Evolutionary conservation across 92 coral and sea anemone species (phyloP), one percentile per base, ranked within the genome.

Genomic region (Muricea muricata): DNA sequence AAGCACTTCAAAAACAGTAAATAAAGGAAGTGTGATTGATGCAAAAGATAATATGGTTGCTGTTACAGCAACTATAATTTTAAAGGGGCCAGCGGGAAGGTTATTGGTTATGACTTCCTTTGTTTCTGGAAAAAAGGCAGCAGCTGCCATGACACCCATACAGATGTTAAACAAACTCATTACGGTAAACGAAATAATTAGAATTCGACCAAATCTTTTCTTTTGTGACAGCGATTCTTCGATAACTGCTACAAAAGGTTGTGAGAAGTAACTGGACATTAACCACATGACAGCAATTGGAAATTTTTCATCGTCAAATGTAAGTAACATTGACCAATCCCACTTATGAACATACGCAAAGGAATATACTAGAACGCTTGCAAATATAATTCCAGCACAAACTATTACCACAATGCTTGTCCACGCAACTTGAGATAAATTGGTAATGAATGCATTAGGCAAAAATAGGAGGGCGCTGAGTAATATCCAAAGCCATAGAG

Each of bases 391-490:
- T 61, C 90, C 92, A 14, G 98, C 97, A 8, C 97, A 90, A 32
- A 93, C 68, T 47, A 95, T 94, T 0, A 97, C 93, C 10, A 93
- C 75, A 60, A 95, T 84, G 78, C 98, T 95, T 32, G 97, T 95
- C 98, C 98, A 95, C 1, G 98, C 97, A 42, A 95, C 98, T 86
- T 95, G 98, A 1, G 97, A 93, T 10, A 95, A 85, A 75, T 95
- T 95, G 61, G 86, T 89, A 9, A 95, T 80, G 65, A 93, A 91
- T 46, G 93, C 84, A 68, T 95, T 95, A 34, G 98, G 98, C 23
- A 93, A 48, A 63, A 95, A 95, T 7, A 91, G 87, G 12, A 93
- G 29, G 3, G 97, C 97, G 4, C 98, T 93, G 9, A 91, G 63
- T 15, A 89, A 73, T 5, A 94, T 95, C 98, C 98, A 95, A 45